Evolutionary conservation across 1,140 invertebrate genomes (phyloP).

Genomic region (Vanessa atalanta): DNA sequence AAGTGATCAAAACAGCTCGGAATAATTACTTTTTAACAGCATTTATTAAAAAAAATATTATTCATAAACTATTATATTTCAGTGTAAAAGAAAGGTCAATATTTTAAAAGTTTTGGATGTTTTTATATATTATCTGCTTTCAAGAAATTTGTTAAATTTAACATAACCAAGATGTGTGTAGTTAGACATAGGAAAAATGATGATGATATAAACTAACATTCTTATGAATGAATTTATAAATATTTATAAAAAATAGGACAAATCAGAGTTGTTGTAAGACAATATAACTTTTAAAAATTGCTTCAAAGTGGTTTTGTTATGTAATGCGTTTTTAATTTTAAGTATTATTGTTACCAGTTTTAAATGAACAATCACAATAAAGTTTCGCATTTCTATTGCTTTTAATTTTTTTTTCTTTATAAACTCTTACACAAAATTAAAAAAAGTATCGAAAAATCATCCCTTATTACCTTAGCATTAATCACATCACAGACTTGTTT

Average conservation of each 20-base stretch:
- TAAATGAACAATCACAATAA: conserved; percentile 30
- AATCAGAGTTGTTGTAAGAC: background rate
- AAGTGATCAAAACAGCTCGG: background rate
- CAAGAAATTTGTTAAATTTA: background rate
- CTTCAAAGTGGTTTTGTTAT: background rate
- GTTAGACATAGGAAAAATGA: background rate
- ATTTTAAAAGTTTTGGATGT: background rate
- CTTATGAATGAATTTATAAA: conserved; percentile 17
- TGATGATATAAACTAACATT: background rate
- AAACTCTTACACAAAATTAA: conserved; percentile 2
- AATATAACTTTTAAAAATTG: conserved; percentile 13
- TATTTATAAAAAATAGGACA: conserved; percentile 2
- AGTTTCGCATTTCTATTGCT: conserved; percentile 34
- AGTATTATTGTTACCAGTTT: conserved; percentile 30
- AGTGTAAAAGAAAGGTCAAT: background rate
- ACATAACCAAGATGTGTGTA: background rate
- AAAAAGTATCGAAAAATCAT: background rate
- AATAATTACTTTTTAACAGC: background rate
- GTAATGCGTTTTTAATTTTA: conserved; percentile 15
- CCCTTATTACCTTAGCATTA: conserved; percentile 21
- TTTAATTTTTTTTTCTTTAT: conserved; percentile 27
- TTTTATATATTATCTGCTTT: background rate
- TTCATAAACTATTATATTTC: background rate
- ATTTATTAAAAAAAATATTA: background rate
- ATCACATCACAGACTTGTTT: conserved; percentile 69